Evolutionary conservation across 2,888 invertebrate species (phyloP).

Genomic region (Epicampocera succincta): DNA sequence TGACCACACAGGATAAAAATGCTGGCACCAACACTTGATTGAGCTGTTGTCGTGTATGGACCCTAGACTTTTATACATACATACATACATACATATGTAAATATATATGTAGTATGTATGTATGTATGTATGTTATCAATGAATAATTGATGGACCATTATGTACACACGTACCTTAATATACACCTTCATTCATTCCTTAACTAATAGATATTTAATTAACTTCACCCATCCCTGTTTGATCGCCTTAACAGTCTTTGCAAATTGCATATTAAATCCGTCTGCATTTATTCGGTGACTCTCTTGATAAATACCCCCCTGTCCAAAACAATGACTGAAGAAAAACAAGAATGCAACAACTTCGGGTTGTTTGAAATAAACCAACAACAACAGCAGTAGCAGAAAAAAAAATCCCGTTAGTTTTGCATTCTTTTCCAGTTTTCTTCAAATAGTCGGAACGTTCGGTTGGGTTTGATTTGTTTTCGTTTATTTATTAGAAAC

Average conservation of each 20-base stretch:
- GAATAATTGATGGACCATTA: too few species aligned
- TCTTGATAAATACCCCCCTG: neutral
- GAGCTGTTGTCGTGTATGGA: too few species aligned
- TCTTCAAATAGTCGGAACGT: neutral
- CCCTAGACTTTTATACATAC: too few species aligned
- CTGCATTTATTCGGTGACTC: neutral
- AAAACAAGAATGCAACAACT: neutral
- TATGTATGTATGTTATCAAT: too few species aligned
- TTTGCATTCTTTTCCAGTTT: conserved; percentile 19
- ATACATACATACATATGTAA: too few species aligned
- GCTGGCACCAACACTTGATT: too few species aligned
- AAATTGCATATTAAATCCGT: neutral
- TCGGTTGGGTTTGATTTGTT: neutral
- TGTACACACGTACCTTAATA: neutral
- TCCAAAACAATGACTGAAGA: neutral
- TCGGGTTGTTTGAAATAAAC: neutral
- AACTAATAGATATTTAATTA: too few species aligned
- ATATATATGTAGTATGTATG: too few species aligned
- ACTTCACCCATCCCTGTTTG: conserved; percentile 1
- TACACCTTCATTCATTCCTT: too few species aligned
- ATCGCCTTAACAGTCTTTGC: neutral
- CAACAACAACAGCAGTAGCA: neutral
- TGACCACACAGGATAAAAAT: too few species aligned
- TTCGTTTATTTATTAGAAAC: neutral
- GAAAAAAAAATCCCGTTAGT: neutral